Evolutionary conservation across 2,113 vertebrate species (phyloP).

Genomic region (Epinephelus moara): DNA sequence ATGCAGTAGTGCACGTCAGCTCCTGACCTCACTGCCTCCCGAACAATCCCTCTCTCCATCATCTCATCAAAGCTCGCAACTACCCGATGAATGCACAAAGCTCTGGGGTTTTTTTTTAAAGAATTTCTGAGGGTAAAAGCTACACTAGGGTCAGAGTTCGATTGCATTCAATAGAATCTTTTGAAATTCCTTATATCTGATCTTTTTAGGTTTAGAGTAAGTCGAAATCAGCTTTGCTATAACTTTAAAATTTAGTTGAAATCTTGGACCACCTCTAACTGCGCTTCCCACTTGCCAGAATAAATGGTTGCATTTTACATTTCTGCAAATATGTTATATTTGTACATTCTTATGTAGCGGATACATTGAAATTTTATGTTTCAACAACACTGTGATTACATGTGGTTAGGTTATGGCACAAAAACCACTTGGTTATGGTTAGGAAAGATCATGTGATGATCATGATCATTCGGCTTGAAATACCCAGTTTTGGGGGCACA

Average conservation of each 20-base stretch:
- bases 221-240: neutral
- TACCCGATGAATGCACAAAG: constrained; percentile 4
- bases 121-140: neutral
- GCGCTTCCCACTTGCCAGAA: neutral
- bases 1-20: constrained; percentile 64
- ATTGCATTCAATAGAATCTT: neutral
- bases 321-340: too few relatives aligned
- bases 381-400: too few relatives aligned
- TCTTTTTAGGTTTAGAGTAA: neutral
- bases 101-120: neutral
- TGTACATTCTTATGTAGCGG: too few relatives aligned
- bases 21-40: constrained; percentile 26
- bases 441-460: too few relatives aligned
- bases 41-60: constrained; percentile 20
- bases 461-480: too few relatives aligned
- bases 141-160: neutral
- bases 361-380: too few relatives aligned
- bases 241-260: neutral
- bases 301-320: too few relatives aligned
- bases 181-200: neutral
- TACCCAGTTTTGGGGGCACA: too few relatives aligned
- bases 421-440: too few relatives aligned
- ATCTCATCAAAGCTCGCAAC: constrained; percentile 32
- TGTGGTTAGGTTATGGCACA: too few relatives aligned
- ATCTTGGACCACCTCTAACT: neutral